Evolutionary conservation across 2,888 invertebrate genomes (phyloP).

Genomic region (Hyposoter didymator): DNA sequence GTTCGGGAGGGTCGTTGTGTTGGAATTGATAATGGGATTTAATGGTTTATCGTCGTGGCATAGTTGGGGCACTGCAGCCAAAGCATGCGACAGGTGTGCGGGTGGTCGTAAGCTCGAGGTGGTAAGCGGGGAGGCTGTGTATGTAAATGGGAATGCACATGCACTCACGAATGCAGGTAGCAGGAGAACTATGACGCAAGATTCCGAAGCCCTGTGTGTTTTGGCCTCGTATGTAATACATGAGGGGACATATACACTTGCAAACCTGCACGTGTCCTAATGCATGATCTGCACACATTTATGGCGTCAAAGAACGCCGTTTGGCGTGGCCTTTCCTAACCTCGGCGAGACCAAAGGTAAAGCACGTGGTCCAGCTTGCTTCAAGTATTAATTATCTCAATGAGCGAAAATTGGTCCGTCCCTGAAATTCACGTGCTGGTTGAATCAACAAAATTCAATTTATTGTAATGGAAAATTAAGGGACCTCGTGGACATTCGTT

Average conservation of each 20-base stretch:
- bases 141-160: conserved; percentile 21
- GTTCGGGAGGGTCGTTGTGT: conserved; percentile 31
- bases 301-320: neutral
- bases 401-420: conserved; percentile 29
- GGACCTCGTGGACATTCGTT: too few relatives aligned
- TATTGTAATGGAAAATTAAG: neutral
- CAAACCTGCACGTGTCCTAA: neutral
- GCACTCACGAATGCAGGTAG: neutral
- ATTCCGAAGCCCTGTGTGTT: conserved; percentile 31
- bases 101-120: conserved; percentile 33
- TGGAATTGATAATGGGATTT: conserved; percentile 72
- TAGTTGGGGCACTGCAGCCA: conserved; percentile 58
- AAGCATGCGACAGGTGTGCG: conserved; percentile 71
- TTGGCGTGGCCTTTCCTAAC: conserved; percentile 29
- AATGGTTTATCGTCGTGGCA: conserved; percentile 68
- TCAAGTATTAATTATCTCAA: conserved; percentile 62
- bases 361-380: conserved; percentile 48
- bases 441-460: neutral
- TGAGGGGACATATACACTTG: neutral
- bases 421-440: conserved; percentile 31
- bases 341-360: conserved; percentile 50
- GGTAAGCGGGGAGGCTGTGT: neutral
- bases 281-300: neutral
- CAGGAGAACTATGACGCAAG: conserved; percentile 30
- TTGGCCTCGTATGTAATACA: conserved; percentile 5